Conservation (phyloP, 2,888 invertebrate species). For the Galeruca laticollis region DNA sequence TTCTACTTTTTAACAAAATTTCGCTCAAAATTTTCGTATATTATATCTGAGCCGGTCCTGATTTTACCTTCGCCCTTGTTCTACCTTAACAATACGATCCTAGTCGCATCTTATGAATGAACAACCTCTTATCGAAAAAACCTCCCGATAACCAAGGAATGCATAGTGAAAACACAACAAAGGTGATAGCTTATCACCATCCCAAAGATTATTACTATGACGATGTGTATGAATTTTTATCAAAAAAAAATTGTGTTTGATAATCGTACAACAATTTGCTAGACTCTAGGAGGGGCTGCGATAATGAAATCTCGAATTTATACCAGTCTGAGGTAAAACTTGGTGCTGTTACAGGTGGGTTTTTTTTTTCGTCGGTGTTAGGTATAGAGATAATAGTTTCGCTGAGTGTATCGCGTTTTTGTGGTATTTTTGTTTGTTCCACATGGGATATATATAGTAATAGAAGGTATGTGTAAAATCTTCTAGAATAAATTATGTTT, state of each 20-base stretch:
- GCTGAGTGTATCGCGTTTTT: too few relatives aligned
- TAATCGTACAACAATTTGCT: constrained; percentile 63
- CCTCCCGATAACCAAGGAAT: constrained; percentile 46
- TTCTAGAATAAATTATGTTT: too few relatives aligned
- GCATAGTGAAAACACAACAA: constrained; percentile 60
- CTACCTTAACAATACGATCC: constrained; percentile 40
- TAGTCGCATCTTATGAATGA: constrained; percentile 49
- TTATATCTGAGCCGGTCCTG: background rate
- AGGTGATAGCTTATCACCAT: constrained; percentile 64
- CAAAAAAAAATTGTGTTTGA: constrained; percentile 61
- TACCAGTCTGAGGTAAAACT: constrained; percentile 57
- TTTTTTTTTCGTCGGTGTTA: constrained; percentile 24
- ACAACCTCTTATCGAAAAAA: constrained; percentile 40
- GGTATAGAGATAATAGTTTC: background rate
- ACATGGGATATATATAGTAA: too few relatives aligned
- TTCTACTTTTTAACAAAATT: too few relatives aligned
- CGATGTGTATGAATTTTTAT: constrained; percentile 64
- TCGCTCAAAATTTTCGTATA: too few relatives aligned
- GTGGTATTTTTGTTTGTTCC: too few relatives aligned
- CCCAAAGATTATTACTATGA: constrained; percentile 62
- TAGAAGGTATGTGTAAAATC: too few relatives aligned
- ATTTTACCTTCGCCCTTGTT: constrained; percentile 3
- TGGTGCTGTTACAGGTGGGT: constrained; percentile 52
- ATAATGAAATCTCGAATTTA: constrained; percentile 61
- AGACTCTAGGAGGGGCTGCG: constrained; percentile 61